phyloP scores from a whole-genome alignment of 23 tunicate genomes.

The Trididemnum clinides region DNA sequence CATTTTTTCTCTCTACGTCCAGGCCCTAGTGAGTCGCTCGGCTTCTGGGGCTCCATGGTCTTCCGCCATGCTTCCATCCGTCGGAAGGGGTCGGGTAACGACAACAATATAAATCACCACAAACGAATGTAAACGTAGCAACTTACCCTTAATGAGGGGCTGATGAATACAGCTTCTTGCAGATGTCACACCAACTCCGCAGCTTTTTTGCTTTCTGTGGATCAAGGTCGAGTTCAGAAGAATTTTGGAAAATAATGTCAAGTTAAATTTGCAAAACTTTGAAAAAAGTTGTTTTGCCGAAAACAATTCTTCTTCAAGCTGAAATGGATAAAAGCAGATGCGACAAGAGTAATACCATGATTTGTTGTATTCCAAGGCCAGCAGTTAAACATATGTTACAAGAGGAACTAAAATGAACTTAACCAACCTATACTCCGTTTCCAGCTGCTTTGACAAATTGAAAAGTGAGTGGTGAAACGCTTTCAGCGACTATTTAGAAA shows the following conservation, averaged over 20 bases:
- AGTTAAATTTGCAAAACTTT: background rate
- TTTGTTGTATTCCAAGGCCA: slow-evolving; percentile 3
- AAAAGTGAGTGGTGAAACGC: background rate
- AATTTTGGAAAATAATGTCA: background rate
- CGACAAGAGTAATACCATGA: slow-evolving; percentile 44
- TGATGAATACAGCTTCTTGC: slow-evolving; percentile 92
- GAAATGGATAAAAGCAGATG: slow-evolving; percentile 50
- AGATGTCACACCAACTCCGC: slow-evolving; percentile 79
- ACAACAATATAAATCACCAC: no score
- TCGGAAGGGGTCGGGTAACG: no score
- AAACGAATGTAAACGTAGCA: no score
- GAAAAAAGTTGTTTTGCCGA: background rate
- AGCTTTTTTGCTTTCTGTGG: background rate
- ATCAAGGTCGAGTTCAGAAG: slow-evolving; percentile 12
- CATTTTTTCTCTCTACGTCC: no score
- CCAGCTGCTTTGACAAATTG: background rate
- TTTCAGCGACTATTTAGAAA: no score
- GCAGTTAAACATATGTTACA: background rate
- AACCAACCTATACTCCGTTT: background rate
- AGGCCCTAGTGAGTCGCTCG: no score
- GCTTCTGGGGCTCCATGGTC: no score
- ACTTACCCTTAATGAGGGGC: slow-evolving; percentile 81
- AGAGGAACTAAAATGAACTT: no score
- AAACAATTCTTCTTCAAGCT: slow-evolving; percentile 42
- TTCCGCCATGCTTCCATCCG: no score